Percentiles rank a stretch among this genome's conserved stretches.
Evolutionary conservation across 2,888 invertebrate species (phyloP).

Genomic region (Lasioglossum malachurum): DNA sequence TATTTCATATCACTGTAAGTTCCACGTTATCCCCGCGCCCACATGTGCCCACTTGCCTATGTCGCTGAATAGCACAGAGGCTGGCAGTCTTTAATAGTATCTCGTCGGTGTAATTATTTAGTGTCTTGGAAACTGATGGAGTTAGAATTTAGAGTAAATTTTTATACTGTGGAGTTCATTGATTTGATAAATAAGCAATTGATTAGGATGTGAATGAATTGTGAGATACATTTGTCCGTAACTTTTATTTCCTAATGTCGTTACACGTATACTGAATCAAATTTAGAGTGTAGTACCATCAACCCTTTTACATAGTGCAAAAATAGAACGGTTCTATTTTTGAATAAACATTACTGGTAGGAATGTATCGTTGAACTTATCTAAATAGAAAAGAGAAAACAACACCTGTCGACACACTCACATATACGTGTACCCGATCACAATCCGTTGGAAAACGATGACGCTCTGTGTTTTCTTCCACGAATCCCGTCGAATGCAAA

Average conservation of each 20-base stretch:
- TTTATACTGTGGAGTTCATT: background rate
- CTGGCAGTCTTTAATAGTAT: too few species aligned
- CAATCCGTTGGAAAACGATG: conserved; percentile 39
- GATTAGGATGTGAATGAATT: background rate
- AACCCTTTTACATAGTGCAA: conserved; percentile 77
- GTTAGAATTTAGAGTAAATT: background rate
- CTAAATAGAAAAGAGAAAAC: conserved; percentile 52
- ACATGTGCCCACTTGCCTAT: too few species aligned
- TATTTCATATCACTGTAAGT: too few species aligned
- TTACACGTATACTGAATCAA: conserved; percentile 75
- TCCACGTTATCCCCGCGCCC: too few species aligned
- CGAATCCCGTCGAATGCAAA: conserved; percentile 27
- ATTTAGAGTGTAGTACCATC: conserved; percentile 69
- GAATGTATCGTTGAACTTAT: conserved; percentile 75
- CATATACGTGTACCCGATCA: conserved; percentile 29
- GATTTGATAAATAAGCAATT: background rate
- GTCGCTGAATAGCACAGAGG: too few species aligned
- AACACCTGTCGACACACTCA: conserved; percentile 16
- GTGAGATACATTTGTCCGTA: conserved; percentile 40
- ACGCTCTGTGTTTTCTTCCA: background rate
- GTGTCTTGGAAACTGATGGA: background rate
- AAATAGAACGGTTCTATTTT: conserved; percentile 77
- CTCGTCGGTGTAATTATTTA: too few species aligned
- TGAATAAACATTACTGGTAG: conserved; percentile 69
- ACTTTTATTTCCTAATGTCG: conserved; percentile 70